These are phyloP conservation scores for Neogobius melanostomus DNA, from an alignment of 2,113 vertebrate genomes.

Conservation along the genomic window DNA sequence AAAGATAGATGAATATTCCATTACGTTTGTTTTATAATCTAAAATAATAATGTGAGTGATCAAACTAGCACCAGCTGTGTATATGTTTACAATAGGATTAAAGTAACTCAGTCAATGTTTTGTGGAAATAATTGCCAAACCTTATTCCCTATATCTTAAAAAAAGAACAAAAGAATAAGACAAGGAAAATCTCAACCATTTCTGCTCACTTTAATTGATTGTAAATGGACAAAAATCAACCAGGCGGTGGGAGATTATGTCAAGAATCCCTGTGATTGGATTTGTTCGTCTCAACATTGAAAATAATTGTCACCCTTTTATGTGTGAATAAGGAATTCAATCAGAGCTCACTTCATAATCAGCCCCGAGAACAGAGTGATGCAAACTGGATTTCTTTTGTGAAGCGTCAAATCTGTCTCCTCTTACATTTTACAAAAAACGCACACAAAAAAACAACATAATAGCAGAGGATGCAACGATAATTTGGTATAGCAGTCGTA, in stretches of 20 bases:
- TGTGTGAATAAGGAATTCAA: slow-evolving; percentile 44
- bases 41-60: not conserved
- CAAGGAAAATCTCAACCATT: not conserved
- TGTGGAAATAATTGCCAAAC: not conserved
- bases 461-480: no score
- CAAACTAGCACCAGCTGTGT: not conserved
- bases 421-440: no score
- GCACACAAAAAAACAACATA: no score
- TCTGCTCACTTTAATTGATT: not conserved
- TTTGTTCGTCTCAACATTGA: slow-evolving; percentile 16
- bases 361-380: slow-evolving; percentile 2
- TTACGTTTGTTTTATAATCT: no score
- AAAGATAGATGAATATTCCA: no score
- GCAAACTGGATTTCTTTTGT: no score
- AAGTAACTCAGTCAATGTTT: not conserved
- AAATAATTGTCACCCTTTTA: slow-evolving; percentile 21
- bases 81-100: not conserved
- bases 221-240: not conserved
- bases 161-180: not conserved
- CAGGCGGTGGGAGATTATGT: slow-evolving; percentile 14
- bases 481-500: no score
- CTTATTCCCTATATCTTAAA: not conserved
- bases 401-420: no score
- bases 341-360: slow-evolving; percentile 46
- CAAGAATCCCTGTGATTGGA: slow-evolving; percentile 27